Evolutionary conservation across 2,113 vertebrate species (phyloP).

Genomic region (Rhizomys pruinosus): DNA sequence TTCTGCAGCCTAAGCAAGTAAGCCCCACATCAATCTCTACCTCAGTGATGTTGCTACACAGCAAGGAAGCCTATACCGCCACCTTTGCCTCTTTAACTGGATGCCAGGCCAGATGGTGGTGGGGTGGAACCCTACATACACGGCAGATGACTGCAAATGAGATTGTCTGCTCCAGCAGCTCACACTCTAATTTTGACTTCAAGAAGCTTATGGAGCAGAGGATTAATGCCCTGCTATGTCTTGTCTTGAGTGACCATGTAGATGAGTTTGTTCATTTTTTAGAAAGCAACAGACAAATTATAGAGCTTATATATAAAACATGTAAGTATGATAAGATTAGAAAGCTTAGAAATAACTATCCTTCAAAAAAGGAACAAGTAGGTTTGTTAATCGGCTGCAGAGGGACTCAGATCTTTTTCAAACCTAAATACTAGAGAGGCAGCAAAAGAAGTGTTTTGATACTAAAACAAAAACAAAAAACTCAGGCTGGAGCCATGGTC

Average conservation of each 20-base stretch:
- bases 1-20: conserved; percentile 61
- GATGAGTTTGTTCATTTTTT: background rate
- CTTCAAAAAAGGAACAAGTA: conserved; percentile 30
- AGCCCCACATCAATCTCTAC: conserved; percentile 25
- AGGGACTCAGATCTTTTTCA: conserved; percentile 7
- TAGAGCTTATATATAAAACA: conserved; percentile 44
- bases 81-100: conserved; percentile 63
- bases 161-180: conserved; percentile 60
- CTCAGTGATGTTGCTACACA: conserved; percentile 6
- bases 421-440: background rate
- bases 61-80: conserved; percentile 48
- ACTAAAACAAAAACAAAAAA: too few relatives aligned
- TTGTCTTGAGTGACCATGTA: conserved; percentile 18
- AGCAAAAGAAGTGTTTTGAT: background rate
- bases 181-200: conserved; percentile 71
- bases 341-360: conserved; percentile 51
- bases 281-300: conserved; percentile 26
- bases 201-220: conserved; percentile 69
- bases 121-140: conserved; percentile 64
- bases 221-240: conserved; percentile 50
- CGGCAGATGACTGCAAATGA: conserved; percentile 44
- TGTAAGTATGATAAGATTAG: conserved; percentile 37
- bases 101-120: conserved; percentile 69
- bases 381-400: background rate
- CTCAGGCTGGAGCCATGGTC: too few relatives aligned